Base-by-base conservation (phyloP, 2,797 vertebrate species). In the Poeciliopsis paucimaculata region DNA sequence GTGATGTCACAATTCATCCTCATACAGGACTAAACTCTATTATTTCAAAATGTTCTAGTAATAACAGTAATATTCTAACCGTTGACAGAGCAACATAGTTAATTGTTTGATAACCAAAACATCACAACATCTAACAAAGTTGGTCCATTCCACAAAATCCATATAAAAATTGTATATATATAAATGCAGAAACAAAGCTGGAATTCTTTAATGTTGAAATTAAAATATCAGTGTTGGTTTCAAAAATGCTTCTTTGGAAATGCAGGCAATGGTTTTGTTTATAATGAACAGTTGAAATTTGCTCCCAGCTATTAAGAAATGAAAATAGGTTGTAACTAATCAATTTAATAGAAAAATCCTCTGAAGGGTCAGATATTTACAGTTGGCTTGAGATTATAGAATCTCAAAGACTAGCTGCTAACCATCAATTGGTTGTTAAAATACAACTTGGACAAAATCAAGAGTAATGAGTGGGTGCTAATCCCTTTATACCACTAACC, bases 351-450 rank as follows among this genome's bases (percentile, higher is more conserved):
- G 31, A 62, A 62, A 18, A 34, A 62, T 31, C 18, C 18, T 43
- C 23, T 2, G 23, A 43, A 43, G 5, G 8, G 39, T 43, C 41
- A 43, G 11, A n/a, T n/a, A 23, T 70, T 70, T 8, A 70, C 0
- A 70, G 4, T 41, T 43, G 66, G 1, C 41, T 6, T 43, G 2
- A 16, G 36, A 26, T 9, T 4, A 66, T 23, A 60, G 12, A 60
- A 89, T 90, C 86, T 89, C 84, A 84, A 91, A 87, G 86, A 86
- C 75, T 86, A 62, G 78, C 76, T 81, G 81, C 83, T 81, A 77
- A 79, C 78, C 78, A 94, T 94, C 80, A 83, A 94, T 94, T 84
- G 92, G 91, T 92, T 93, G 91, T 92, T 95, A 92, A 94, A 93
- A 92, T 89, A 91, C 90, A 93, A 94, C 92, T 94, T 92, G 51